These are phyloP conservation scores for Mormyrus hasselquistii DNA, from an alignment of 2,797 vertebrate genomes.

Conservation along the genomic window DNA sequence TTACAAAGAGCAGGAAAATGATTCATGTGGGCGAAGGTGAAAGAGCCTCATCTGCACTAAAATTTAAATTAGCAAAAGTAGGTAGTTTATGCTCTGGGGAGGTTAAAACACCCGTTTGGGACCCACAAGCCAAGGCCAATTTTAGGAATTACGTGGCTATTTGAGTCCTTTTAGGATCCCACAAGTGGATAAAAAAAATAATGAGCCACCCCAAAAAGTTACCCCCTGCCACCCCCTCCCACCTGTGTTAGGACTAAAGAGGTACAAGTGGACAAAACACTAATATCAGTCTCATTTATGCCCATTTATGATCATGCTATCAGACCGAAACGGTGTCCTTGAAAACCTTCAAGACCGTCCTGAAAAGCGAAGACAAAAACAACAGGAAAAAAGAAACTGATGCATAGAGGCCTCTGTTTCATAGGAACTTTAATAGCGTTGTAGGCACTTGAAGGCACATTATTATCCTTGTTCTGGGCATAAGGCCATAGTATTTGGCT, in stretches of 20 bases:
- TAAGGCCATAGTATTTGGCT: neutral
- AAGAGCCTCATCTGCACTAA: neutral
- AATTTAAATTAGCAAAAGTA: slow-evolving; percentile 1
- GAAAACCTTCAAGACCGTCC: neutral
- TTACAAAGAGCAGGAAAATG: neutral
- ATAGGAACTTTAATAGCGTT: slow-evolving; percentile 3
- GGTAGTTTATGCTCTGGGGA: neutral
- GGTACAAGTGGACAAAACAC: neutral
- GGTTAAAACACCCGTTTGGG: neutral
- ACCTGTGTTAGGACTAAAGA: neutral
- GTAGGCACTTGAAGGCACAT: neutral
- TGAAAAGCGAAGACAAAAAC: neutral
- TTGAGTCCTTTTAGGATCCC: neutral
- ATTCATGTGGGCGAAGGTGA: neutral
- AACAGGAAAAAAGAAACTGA: neutral
- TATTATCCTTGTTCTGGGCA: slow-evolving; percentile 4
- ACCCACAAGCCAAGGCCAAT: neutral
- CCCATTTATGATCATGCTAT: neutral
- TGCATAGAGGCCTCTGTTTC: neutral
- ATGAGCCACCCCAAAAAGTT: neutral
- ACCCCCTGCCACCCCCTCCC: neutral
- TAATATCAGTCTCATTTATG: neutral
- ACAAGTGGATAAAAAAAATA: neutral
- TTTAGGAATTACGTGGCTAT: neutral
- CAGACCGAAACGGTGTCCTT: too few relatives aligned